Base-by-base conservation (phyloP, 92 coral and sea anemone species). In the Palythoa grandiflora region DNA sequence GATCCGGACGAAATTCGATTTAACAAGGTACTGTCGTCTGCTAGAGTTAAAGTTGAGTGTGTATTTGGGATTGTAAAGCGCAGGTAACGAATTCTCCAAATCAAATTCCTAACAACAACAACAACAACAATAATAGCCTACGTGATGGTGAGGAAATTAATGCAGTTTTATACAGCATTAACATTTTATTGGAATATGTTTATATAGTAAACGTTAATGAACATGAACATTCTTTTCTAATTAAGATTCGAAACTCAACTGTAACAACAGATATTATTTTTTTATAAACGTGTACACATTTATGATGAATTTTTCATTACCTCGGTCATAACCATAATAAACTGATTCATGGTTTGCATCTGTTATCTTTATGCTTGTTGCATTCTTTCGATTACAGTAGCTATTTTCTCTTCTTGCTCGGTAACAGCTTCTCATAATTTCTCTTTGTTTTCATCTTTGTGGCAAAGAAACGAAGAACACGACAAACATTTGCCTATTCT, bases 1-100 rank as follows among this genome's bases (percentile, higher is more conserved):
- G 83, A 89, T 70, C 84, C 89, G 6, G 78, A 66, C 40, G 92
- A 89, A 84, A 89, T 83, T 73, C 39, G 63, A 38, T 84, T 84
- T 51, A 89, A 84, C 71, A 74, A 86, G 79, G 66, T 14, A 59
- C 66, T 59, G 5, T 59, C 66, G 17, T 59, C 66, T 59, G 66
- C 66, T 59, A 59, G 83, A 28, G 28, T 86, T 52, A 38, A n/a
- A 86, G 89, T 86, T 6, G 89, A 86, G 59, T 86, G 89, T 47
- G 83, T 73, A 10, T 86, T 86, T 57, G 89, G 89, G n/a, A 75
- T 74, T 47, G 20, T 86, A n/a, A 86, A 86, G 73, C 48, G 66
- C 17, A 36, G 83, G n/a, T 86, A 83, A 83, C 65, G 89, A 74
- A 86, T 86, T 37, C 83, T 86, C 19, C 63, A 66, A 2, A 37